Percentiles rank a stretch among this genome's conserved stretches.
These are phyloP conservation scores for Rhinatrema bivittatum DNA, from an alignment of 2,797 vertebrate species.

Conservation along the genomic window DNA sequence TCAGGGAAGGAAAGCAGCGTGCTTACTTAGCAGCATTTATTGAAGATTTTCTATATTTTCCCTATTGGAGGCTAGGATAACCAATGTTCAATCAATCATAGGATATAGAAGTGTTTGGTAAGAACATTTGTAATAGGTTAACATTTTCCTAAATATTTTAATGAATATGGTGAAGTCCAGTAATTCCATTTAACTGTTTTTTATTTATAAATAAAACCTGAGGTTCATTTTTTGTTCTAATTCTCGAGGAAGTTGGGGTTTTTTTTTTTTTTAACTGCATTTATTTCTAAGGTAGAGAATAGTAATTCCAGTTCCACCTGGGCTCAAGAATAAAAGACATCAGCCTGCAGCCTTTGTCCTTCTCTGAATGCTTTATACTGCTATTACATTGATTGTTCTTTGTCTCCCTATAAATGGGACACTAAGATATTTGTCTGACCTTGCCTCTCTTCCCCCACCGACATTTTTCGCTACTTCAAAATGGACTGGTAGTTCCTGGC, in stretches of 20 bases:
- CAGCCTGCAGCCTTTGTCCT: conserved; percentile 19
- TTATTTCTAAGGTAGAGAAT: conserved; percentile 7
- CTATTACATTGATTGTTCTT: conserved; percentile 29
- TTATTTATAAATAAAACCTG: too few species aligned
- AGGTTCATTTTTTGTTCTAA: conserved; percentile 15
- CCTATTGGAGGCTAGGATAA: too few species aligned
- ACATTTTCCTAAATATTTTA: too few species aligned
- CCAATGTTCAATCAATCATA: too few species aligned
- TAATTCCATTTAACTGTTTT: conserved; percentile 4
- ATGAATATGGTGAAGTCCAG: too few species aligned
- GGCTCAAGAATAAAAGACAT: conserved; percentile 23
- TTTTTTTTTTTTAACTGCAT: conserved; percentile 13
- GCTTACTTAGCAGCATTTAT: too few species aligned
- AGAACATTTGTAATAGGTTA: too few species aligned
- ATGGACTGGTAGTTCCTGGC: not conserved
- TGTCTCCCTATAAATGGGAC: conserved; percentile 24
- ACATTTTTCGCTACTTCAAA: not conserved
- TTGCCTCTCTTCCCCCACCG: not conserved
- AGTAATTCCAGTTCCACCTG: conserved; percentile 16
- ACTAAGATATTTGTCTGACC: not conserved
- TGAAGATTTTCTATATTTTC: too few species aligned
- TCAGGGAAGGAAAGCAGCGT: too few species aligned
- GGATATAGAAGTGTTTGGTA: too few species aligned
- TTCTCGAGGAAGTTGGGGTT: conserved; percentile 15
- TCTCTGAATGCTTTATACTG: conserved; percentile 25